Base-by-base conservation (phyloP, 2,888 invertebrate genomes). In the Xestia sexstrigata region DNA sequence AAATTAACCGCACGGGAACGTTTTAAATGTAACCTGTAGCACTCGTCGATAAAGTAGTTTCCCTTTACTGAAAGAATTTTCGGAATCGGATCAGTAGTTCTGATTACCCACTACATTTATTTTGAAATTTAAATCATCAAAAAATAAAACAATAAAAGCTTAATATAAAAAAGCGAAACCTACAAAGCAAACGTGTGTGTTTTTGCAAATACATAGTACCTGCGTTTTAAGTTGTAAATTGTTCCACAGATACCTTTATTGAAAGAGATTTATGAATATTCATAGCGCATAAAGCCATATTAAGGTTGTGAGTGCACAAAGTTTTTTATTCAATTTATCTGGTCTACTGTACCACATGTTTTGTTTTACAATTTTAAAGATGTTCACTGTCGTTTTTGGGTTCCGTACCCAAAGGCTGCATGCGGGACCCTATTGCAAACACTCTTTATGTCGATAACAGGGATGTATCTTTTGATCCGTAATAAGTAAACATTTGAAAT, bases 201-300 rank as follows among this genome's bases (percentile, higher is more conserved):
- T 74, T 42, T 62, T 49, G 17, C 4, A 6, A 2, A 42, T n/a
- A 6, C 35, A 35, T 35, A 4, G 35, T 35, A 35, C 30, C 7
- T 63, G 17, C 0, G 26, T 76, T 42, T 35, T 17, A 23, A 35
- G 11, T 23, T 26, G 30, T 6, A 13, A 17, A 5, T 26, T 63
- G 15, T 30, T 60, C 17, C 30, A 26, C 17, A 47, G n/a, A 65
- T 76, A 39, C 23, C 35, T 58, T 15, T 23, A 47, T n/a, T 65
- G 39, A 11, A 39, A 39, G 17, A 66, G 6, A 55, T 47, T 26
- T 26, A 47, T 76, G 55, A 76, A 65, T 76, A 76, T 76, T 76
- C 55, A 76, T 76, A 7, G 2, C 13, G 1, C 55, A 65, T 30
- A 26, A 35, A 76, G 45, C 65, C 45, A 55, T 76, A 76, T 65